Base-by-base conservation (phyloP, 2,888 invertebrate species). In the Drosophila tripunctata region DNA sequence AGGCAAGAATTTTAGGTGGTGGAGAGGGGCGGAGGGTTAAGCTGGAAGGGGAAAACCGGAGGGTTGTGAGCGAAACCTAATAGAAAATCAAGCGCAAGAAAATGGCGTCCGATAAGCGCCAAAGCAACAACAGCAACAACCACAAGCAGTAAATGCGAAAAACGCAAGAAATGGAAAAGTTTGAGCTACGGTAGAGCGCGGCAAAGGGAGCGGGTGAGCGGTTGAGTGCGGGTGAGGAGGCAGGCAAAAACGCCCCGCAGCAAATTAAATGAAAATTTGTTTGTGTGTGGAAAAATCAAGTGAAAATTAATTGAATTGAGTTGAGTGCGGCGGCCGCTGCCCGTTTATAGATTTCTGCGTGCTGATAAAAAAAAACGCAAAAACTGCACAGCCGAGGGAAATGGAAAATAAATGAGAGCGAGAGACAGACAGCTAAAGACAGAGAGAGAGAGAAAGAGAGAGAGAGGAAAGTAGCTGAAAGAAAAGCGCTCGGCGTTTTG, bases 251-350 rank as follows among this genome's bases (percentile, higher is more conserved):
- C 67, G 69, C 67, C 73, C 70, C 58, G 67, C 65, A 82, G 81
- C 85, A 82, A 87, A 87, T 82, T 82, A 87, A 82, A 82, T 82
- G 81, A 75, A 84, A 73, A 72, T 78, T 73, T 72, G 75, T 75
- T 78, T 78, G 67, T 82, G 73, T 78, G 78, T 74, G 70, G 77
- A 82, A 78, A 83, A 88, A 82, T 87, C 89, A 90, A 90, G 89
- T 89, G 88, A 88, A 90, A 90, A 89, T 90, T 89, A 89, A 89
- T 90, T 89, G 89, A 89, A 90, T 90, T 80, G 90, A 89, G 89
- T 83, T 87, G 87, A 84, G 87, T 87, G 82, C 81, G 83, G 79
- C 76, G 76, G 57, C 63, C 78, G 56, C 62, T 68, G 74, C 78
- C 75, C 79, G 80, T 74, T 78, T 75, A 80, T 79, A 87, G 83